Evolutionary conservation across 2,113 vertebrate species (phyloP), one percentile per base, ranked within the genome.

Genomic region (Oceanites oceanicus): DNA sequence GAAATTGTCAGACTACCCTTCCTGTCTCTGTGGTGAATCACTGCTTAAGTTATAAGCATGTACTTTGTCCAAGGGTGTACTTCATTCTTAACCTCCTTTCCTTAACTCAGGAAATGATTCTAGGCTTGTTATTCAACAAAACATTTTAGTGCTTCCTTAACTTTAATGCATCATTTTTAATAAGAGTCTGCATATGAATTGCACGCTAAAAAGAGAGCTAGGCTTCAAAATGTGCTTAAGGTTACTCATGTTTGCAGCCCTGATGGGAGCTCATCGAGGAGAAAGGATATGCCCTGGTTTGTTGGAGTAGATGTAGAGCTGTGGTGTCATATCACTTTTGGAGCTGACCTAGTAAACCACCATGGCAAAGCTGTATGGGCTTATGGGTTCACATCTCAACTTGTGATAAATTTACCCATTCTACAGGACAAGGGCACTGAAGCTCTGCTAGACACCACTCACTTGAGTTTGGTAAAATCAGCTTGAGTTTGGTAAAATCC

Each of bases 331-430:
- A 26, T 3, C 29, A 3, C 4, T 47, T 40, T 53, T 68, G 55
- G 36, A 79, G 21, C 13, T 68, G 61, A 70, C 21, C 25, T 45
- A 13, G 26, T 13, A 79, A 90, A 10, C 1, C 7, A 29, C 13
- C 4, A 13, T 13, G 18, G 16, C n/a, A 90, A 88, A 66, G 13
- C 16, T 19, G 0, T 15, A 20, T 56, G 29, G 10, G 22, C 10
- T 25, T 32, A 27, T 3, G 10, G 15, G n/a, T 10, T 79, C 38
- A 29, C 22, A 47, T 26, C 44, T 52, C 44, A 86, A 3, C 29
- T 34, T 6, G 0, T 18, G 11, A 21, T 3, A 55, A 56, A 73
- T 34, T 19, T 2, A 6, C 10, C 12, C 2, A 1, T 52, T 42
- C 32, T 20, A 6, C 61, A 30, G 70, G n/a, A 38, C 32, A 59